Evolutionary conservation across 2,888 invertebrate species (phyloP).

Genomic region (Acanthopleura granulata): DNA sequence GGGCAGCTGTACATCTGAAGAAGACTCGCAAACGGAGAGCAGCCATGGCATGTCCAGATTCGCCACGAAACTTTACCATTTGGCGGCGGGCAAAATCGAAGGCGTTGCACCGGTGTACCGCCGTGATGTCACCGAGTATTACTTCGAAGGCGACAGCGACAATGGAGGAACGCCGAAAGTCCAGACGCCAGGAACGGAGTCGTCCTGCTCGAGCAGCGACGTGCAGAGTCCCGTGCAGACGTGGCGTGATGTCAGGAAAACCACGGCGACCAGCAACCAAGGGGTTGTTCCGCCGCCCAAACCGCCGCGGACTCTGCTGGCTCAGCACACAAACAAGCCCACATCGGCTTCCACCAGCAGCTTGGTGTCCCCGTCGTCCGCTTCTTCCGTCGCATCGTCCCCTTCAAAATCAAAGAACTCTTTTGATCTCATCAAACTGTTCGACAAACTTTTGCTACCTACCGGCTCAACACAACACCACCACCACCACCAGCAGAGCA

Average conservation of each 20-base stretch:
- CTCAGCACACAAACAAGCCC: neutral
- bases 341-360: neutral
- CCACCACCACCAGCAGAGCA: neutral
- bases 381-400: neutral
- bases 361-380: neutral
- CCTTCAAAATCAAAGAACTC: slow-evolving; percentile 33
- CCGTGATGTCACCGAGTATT: slow-evolving; percentile 41
- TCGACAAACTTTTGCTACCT: slow-evolving; percentile 58
- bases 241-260: neutral
- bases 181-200: neutral
- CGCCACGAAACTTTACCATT: slow-evolving; percentile 8
- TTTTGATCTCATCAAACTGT: slow-evolving; percentile 55
- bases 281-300: neutral
- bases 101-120: slow-evolving; percentile 29
- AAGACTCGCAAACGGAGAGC: neutral
- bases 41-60: slow-evolving; percentile 29
- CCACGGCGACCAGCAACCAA: neutral
- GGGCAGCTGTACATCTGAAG: neutral
- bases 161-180: neutral
- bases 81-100: slow-evolving; percentile 23
- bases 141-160: slow-evolving; percentile 34
- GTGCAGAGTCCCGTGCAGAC: neutral
- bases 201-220: neutral
- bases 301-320: slow-evolving; percentile 10
- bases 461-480: neutral